A percentile compares a stretch with the other conserved stretches of the same genome.
Conservation (phyloP, 2,888 invertebrate genomes). For the Cerceris rybyensis region DNA sequence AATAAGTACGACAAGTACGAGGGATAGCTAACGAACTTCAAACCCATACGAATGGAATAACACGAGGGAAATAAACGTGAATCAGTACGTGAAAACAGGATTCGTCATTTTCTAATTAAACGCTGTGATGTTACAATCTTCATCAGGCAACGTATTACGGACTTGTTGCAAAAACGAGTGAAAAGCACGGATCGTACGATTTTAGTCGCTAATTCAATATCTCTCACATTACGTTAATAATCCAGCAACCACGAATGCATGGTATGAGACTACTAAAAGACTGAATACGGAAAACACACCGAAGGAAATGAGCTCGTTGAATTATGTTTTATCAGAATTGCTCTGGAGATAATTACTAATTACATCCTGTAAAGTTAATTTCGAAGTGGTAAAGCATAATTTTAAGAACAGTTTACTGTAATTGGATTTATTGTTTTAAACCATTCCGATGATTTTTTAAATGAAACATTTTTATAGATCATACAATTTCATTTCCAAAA, state of each 20-base stretch:
- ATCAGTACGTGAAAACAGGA: constrained; percentile 23
- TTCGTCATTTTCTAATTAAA: constrained; percentile 35
- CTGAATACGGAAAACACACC: not conserved
- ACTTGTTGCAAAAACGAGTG: not conserved
- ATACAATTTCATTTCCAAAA: no score
- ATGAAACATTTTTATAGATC: no score
- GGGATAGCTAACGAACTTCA: not conserved
- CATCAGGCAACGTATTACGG: constrained; percentile 1
- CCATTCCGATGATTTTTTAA: no score
- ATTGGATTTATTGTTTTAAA: no score
- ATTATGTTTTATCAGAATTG: not conserved
- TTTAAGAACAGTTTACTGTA: no score
- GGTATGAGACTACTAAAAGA: not conserved
- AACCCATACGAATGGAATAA: not conserved
- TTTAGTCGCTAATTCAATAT: constrained; percentile 47
- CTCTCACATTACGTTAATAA: constrained; percentile 45
- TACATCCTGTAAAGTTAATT: no score
- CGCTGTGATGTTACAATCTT: not conserved
- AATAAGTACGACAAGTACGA: constrained; percentile 24
- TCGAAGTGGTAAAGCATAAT: no score
- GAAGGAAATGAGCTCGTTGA: not conserved
- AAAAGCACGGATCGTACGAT: constrained; percentile 36
- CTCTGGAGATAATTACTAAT: no score
- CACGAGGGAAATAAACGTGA: constrained; percentile 7
- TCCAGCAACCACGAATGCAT: not conserved